Conservation (phyloP, 2,797 vertebrate genomes). For the Typhlichthys eigenmanni region DNA sequence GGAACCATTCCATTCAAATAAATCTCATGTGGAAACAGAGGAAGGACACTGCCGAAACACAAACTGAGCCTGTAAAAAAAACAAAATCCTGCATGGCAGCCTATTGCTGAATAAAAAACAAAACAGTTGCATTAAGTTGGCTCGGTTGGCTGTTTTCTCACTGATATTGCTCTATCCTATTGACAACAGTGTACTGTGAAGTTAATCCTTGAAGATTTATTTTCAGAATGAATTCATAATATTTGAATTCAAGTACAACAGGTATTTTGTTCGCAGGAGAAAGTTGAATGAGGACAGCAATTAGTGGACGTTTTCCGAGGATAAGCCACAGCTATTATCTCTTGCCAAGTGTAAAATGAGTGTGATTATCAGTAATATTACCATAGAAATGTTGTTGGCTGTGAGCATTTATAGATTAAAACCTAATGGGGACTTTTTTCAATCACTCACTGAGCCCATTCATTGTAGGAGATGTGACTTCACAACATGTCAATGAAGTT, state of each 20-base stretch:
- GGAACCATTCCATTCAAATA: background rate
- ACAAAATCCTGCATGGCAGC: no score
- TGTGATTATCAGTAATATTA: constrained; percentile 60
- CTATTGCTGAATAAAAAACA: no score
- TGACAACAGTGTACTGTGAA: background rate
- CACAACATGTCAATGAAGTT: constrained; percentile 59
- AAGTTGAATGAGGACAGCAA: constrained; percentile 46
- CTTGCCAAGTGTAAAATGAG: constrained; percentile 65
- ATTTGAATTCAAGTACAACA: constrained; percentile 29
- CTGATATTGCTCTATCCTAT: background rate
- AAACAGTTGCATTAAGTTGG: no score
- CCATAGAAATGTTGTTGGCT: constrained; percentile 36
- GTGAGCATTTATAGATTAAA: constrained; percentile 57
- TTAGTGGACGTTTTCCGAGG: constrained; percentile 42
- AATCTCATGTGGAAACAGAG: background rate
- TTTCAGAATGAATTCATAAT: constrained; percentile 20
- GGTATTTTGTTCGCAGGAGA: constrained; percentile 41
- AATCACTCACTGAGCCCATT: constrained; percentile 54
- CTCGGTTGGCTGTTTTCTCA: background rate
- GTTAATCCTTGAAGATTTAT: constrained; percentile 30
- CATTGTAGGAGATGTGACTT: constrained; percentile 41
- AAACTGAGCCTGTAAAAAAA: background rate
- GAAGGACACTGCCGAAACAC: background rate
- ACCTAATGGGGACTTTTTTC: constrained; percentile 56
- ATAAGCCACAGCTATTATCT: constrained; percentile 56